Conservation (phyloP, 2,113 vertebrate species). For the Origma solitaria region DNA sequence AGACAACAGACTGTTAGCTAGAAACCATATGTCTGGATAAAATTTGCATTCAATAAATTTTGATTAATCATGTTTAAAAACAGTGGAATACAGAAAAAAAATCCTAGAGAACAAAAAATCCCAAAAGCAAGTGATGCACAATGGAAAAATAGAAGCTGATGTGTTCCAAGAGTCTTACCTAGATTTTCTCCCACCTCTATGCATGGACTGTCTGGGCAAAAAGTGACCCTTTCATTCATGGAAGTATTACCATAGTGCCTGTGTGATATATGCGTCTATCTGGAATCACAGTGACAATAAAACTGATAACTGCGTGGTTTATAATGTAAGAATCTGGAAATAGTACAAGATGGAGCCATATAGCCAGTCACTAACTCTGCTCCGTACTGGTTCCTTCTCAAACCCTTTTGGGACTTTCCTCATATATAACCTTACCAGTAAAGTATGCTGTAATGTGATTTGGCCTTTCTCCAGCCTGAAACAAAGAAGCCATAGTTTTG, state of each 20-base stretch:
- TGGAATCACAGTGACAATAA: background rate
- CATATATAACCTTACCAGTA: constrained; percentile 47
- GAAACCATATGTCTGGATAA: background rate
- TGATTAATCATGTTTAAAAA: background rate
- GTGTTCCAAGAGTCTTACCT: background rate
- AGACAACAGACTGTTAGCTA: background rate
- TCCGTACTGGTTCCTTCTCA: background rate
- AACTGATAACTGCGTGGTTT: background rate
- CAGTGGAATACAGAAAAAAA: background rate
- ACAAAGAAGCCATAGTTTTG: constrained; percentile 64
- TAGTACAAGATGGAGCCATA: background rate
- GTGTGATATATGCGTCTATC: background rate
- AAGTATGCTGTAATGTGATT: constrained; percentile 63
- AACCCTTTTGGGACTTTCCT: constrained; percentile 30
- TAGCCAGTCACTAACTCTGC: background rate
- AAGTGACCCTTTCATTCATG: background rate
- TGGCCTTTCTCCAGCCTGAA: constrained; percentile 61
- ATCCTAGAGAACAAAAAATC: background rate
- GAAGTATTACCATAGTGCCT: background rate
- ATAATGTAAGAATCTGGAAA: constrained; percentile 31
- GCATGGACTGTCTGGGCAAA: background rate
- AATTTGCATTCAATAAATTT: background rate
- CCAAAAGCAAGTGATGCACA: background rate
- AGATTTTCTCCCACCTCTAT: background rate
- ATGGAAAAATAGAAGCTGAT: background rate